phyloP scores from a whole-genome alignment of 2,888 invertebrate species.

The Dermolepida albohirtum region DNA sequence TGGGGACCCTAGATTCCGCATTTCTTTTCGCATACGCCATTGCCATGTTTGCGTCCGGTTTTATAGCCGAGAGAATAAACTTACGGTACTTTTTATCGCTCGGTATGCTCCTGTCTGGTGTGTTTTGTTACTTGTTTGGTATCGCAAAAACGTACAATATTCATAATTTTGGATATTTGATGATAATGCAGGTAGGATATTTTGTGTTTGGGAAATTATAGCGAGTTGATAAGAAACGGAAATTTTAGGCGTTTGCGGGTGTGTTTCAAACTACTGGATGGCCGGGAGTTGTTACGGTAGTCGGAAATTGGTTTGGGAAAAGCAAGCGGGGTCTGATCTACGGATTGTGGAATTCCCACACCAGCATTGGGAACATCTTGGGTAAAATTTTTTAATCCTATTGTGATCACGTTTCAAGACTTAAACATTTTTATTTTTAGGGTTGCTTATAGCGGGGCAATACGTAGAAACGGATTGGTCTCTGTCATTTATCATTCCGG shows the following conservation, averaged over 20 bases:
- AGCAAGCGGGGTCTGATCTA: constrained; percentile 91
- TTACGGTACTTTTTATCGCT: constrained; percentile 89
- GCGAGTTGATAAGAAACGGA: not conserved
- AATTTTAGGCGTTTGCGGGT: constrained; percentile 79
- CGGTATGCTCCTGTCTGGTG: constrained; percentile 91
- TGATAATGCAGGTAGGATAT: constrained; percentile 80
- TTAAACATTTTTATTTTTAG: constrained; percentile 56
- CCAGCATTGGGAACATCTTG: constrained; percentile 94
- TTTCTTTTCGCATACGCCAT: constrained; percentile 93
- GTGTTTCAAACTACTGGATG: constrained; percentile 94
- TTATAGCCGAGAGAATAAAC: constrained; percentile 92
- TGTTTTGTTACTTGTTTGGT: constrained; percentile 90
- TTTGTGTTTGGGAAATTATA: not conserved
- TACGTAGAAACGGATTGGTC: constrained; percentile 93
- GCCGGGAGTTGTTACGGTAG: constrained; percentile 94
- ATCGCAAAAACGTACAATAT: constrained; percentile 84
- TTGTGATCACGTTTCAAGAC: not conserved
- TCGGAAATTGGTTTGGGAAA: constrained; percentile 98
- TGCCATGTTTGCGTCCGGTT: constrained; percentile 92
- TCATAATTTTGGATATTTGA: constrained; percentile 84
- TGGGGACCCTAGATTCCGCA: constrained; percentile 90
- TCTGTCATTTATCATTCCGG: constrained; percentile 91
- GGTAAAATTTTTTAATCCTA: constrained; percentile 66
- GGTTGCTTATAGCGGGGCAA: constrained; percentile 85
- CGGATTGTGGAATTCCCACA: constrained; percentile 98